These are phyloP conservation scores for Anneissia japonica DNA, from an alignment of 35 echinoderm and acorn worm species.

Conservation along the genomic window DNA sequence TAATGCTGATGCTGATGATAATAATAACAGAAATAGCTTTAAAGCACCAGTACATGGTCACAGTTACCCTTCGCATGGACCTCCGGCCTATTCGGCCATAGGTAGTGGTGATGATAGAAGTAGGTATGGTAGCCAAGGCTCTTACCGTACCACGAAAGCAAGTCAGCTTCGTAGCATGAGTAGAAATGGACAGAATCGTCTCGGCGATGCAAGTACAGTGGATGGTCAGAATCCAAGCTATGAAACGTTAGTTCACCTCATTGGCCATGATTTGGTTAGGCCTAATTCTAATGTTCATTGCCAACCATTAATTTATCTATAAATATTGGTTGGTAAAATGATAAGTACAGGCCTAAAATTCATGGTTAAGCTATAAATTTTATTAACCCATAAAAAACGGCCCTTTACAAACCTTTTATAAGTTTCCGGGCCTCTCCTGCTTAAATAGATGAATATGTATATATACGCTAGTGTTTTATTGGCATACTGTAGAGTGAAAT, in stretches of 20 bases:
- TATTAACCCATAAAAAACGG: too few relatives aligned
- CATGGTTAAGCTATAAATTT: too few relatives aligned
- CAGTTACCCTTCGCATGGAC: background rate
- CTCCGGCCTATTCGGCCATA: background rate
- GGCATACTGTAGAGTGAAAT: too few relatives aligned
- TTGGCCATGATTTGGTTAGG: too few relatives aligned
- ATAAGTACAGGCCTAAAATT: too few relatives aligned
- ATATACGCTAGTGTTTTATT: too few relatives aligned
- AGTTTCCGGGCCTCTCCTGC: too few relatives aligned
- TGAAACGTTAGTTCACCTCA: background rate
- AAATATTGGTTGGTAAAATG: too few relatives aligned
- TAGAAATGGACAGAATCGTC: background rate
- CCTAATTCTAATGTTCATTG: too few relatives aligned
- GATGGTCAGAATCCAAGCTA: background rate
- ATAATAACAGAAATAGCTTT: background rate
- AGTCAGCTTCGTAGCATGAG: conserved; percentile 17
- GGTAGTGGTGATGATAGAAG: background rate
- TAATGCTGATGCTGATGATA: background rate
- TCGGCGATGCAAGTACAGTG: background rate
- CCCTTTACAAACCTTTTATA: too few relatives aligned
- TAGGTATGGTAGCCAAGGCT: conserved; percentile 35
- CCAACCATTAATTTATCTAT: too few relatives aligned
- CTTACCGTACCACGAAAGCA: conserved; percentile 39
- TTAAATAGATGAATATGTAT: too few relatives aligned
- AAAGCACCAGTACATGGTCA: background rate